Conservation (phyloP, 2,797 vertebrate species). For the Onychomys arenicola region DNA sequence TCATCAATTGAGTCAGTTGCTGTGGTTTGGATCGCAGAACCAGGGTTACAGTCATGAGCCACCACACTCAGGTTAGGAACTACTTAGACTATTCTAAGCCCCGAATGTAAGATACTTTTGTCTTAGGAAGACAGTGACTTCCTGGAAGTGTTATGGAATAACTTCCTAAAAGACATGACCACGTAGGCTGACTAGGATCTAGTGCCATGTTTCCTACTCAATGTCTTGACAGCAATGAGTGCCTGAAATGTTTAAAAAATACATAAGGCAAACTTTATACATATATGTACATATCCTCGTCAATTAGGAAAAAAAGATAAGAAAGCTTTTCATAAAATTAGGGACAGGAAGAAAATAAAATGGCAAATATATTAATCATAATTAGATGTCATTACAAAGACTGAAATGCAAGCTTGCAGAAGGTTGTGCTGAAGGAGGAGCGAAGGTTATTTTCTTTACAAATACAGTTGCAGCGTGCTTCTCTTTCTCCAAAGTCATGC, state of each 20-base stretch:
- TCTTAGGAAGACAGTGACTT: neutral
- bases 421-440: neutral
- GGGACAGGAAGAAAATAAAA: constrained; percentile 18
- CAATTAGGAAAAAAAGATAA: neutral
- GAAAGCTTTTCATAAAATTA: neutral
- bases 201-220: neutral
- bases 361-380: neutral
- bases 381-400: neutral
- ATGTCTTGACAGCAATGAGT: neutral
- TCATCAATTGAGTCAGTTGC: neutral
- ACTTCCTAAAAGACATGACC: neutral
- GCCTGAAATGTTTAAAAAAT: neutral
- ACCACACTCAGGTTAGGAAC: neutral
- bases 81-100: neutral
- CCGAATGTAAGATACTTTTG: neutral
- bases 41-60: neutral
- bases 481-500: neutral
- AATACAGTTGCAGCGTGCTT: neutral
- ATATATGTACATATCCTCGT: neutral
- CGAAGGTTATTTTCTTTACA: constrained; percentile 47
- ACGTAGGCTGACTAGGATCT: neutral
- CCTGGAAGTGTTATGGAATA: neutral
- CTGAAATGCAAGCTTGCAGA: neutral
- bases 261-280: neutral
- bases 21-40: neutral